Evolutionary conservation across 30 jellyfish, hydroid and myxozoan species (phyloP), one percentile per base, ranked within the genome.

Genomic region (Aurelia sp.): DNA sequence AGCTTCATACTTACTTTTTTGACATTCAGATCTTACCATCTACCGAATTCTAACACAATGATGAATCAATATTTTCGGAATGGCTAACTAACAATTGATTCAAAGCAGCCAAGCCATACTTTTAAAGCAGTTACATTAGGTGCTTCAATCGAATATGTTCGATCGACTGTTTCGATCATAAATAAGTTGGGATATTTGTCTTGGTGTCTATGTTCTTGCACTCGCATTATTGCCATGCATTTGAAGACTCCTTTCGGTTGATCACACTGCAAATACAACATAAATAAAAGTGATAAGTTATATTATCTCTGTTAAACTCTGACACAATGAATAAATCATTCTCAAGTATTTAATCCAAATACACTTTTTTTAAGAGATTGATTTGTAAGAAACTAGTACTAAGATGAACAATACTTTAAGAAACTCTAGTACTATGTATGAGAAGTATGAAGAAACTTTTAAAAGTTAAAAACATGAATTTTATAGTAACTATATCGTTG

Each of bases 211-310:
- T 93, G 88, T 31, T 87, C 84, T 62, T 68, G 62, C 0, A 93
- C 98, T 0, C 86, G 63, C 24, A 90, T 65, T 52, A 93, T 86
- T 18, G 69, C 38, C 22, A 79, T 61, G 77, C 88, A 93, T 38
- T 75, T 79, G 91, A 93, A 84, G 17, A 82, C 97, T 22, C 98
- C 95, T 72, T 87, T 93, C 21, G 98, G 98, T 48, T 88, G 89
- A 15, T 74, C 91, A 22, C 96, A 67, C 98, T 93, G 84, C 18
- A 63, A 53, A 72, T 71, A 35, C 13, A 44, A 44, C 55, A 44
- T 6, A 44, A 44, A 44, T 5, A 44, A 44, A 7, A 44, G 15
- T 5, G 55, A 44, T 44, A 16, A 44, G 13, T 8, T 2, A 7
- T 7, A 44, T 44, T 3, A 44, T 44, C 15, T 44, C 16, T 44